phyloP scores from a whole-genome alignment of 2,888 invertebrate genomes.

The Tipula confusa region DNA sequence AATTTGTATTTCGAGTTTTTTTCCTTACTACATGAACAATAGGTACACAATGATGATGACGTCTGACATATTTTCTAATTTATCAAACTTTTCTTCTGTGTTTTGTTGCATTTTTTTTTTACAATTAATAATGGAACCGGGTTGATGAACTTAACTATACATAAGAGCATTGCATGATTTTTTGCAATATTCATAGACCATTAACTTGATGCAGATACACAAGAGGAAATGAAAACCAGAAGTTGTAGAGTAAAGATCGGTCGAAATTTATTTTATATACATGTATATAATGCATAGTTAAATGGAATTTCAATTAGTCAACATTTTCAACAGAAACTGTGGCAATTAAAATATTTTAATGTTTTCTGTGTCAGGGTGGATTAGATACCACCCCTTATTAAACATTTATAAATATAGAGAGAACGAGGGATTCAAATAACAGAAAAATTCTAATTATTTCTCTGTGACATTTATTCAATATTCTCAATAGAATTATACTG shows the following conservation, averaged over 20 bases:
- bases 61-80: background rate
- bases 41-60: background rate
- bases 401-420: background rate
- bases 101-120: too few species aligned
- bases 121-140: too few species aligned
- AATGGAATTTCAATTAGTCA: conserved; percentile 7
- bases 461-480: background rate
- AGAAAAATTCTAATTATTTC: background rate
- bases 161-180: background rate
- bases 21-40: too few species aligned
- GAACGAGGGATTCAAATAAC: background rate
- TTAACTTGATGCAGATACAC: background rate
- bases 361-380: background rate
- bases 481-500: background rate
- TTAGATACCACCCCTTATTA: background rate
- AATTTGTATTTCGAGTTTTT: too few species aligned
- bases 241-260: background rate
- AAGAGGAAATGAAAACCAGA: background rate
- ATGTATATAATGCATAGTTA: background rate
- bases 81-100: background rate
- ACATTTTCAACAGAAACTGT: background rate
- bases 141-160: background rate
- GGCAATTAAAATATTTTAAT: background rate
- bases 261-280: background rate
- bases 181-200: conserved; percentile 3